A percentile compares a stretch with the other conserved stretches of the same genome.
phyloP scores from a whole-genome alignment of 2,797 vertebrate species.

The Pempheris klunzingeri region DNA sequence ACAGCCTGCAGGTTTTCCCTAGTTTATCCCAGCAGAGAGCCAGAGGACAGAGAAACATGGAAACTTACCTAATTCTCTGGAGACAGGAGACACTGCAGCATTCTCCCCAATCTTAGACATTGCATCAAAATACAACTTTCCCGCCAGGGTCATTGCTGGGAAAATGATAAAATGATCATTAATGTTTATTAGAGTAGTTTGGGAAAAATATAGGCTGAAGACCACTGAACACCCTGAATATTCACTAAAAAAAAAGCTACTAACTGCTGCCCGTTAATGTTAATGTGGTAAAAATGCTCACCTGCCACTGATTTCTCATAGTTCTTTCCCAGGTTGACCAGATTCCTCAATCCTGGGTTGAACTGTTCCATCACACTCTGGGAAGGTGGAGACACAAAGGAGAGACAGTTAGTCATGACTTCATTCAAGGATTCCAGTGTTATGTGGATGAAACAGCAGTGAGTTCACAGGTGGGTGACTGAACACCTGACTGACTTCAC shows the following conservation, averaged over 20 bases:
- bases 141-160: slow-evolving; percentile 94
- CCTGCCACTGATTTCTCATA: slow-evolving; percentile 97
- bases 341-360: slow-evolving; percentile 96
- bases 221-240: not conserved
- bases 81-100: slow-evolving; percentile 93
- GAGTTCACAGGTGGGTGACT: not conserved
- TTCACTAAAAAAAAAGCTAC: not conserved
- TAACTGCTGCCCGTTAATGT: not conserved
- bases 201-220: slow-evolving; percentile 8
- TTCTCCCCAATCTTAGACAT: slow-evolving; percentile 96
- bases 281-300: slow-evolving; percentile 79
- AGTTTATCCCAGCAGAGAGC: slow-evolving; percentile 29
- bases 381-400: slow-evolving; percentile 30
- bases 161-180: slow-evolving; percentile 60
- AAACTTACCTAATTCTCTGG: slow-evolving; percentile 95
- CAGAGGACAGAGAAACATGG: slow-evolving; percentile 30
- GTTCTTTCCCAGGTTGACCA: slow-evolving; percentile 97
- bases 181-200: slow-evolving; percentile 39
- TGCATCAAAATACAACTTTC: slow-evolving; percentile 96
- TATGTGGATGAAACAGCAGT: not conserved
- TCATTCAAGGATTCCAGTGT: slow-evolving; percentile 2
- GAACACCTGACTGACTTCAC: slow-evolving; percentile 4
- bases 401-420: slow-evolving; percentile 2
- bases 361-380: slow-evolving; percentile 99
- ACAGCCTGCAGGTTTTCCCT: slow-evolving; percentile 11